A percentile compares a stretch with the other conserved stretches of the same genome.
Conservation (phyloP, 2,113 vertebrate genomes). For the Hemiprocne comata region DNA sequence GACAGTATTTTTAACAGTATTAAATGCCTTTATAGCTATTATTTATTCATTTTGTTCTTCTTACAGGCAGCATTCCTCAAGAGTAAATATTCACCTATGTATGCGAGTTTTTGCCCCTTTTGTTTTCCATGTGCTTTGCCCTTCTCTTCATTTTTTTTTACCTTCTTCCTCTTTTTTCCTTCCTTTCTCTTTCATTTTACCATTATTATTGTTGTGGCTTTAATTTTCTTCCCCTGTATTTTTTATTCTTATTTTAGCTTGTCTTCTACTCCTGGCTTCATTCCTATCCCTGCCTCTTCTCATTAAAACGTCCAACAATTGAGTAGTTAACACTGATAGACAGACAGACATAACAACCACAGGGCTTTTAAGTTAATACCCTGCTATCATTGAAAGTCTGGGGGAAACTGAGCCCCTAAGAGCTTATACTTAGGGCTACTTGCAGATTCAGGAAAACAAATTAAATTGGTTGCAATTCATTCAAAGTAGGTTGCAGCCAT, state of each 20-base stretch:
- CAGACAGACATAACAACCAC: not conserved
- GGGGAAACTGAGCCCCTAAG: not conserved
- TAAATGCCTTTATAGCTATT: constrained; percentile 6
- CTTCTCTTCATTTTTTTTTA: not conserved
- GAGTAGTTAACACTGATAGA: not conserved
- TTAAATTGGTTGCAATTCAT: not conserved
- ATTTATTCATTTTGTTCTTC: constrained; percentile 46
- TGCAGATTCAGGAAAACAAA: not conserved
- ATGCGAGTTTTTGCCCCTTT: not conserved
- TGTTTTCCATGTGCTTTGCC: not conserved
- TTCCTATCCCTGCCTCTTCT: not conserved
- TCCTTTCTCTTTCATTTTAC: not conserved
- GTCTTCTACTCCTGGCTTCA: not conserved
- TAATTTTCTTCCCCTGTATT: not conserved
- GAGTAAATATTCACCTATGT: not conserved
- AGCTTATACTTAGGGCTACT: not conserved
- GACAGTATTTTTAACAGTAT: not conserved
- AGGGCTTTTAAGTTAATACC: not conserved
- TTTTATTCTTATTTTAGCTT: not conserved
- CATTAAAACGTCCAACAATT: not conserved
- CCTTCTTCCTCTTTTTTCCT: not conserved
- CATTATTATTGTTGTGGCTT: not conserved
- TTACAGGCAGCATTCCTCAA: not conserved
- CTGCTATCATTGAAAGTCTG: not conserved
- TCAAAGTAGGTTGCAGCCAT: not conserved